Conservation (phyloP, 2,113 vertebrate species). For the Tinamus guttatus region DNA sequence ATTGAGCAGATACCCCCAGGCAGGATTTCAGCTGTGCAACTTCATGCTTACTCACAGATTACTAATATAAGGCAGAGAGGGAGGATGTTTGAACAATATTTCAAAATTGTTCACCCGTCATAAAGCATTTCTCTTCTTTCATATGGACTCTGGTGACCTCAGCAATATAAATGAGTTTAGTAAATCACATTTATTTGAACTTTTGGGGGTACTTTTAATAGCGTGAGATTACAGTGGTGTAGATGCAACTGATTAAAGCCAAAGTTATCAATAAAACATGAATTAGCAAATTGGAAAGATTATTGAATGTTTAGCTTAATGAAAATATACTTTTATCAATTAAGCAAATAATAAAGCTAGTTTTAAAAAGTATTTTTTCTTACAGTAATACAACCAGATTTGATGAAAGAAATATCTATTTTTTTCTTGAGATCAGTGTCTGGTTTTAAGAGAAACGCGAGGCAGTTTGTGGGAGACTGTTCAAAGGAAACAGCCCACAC, state of each 20-base stretch:
- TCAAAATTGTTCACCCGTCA: not conserved
- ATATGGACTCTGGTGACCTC: not conserved
- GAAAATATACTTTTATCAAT: not conserved
- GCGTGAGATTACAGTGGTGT: not conserved
- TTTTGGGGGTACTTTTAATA: not conserved
- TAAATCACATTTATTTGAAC: not conserved
- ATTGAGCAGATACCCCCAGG: not conserved
- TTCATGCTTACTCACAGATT: not conserved
- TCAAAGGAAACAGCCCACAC: slow-evolving; percentile 30
- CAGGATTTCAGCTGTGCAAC: not conserved
- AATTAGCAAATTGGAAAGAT: not conserved
- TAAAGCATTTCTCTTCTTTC: not conserved
- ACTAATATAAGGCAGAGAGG: not conserved
- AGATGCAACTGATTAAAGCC: not conserved
- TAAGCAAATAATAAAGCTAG: not conserved
- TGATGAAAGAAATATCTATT: not conserved
- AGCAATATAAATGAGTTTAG: not conserved
- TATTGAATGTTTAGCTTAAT: not conserved
- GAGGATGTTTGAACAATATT: not conserved
- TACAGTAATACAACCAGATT: not conserved
- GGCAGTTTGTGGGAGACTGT: slow-evolving; percentile 14
- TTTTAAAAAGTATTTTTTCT: not conserved
- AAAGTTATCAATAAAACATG: not conserved
- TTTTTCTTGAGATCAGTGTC: slow-evolving; percentile 6
- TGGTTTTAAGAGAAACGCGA: slow-evolving; percentile 29